Percentiles rank a stretch among this genome's conserved stretches.
Conservation (phyloP, 2,797 vertebrate species). For the Anguilla obscura region DNA sequence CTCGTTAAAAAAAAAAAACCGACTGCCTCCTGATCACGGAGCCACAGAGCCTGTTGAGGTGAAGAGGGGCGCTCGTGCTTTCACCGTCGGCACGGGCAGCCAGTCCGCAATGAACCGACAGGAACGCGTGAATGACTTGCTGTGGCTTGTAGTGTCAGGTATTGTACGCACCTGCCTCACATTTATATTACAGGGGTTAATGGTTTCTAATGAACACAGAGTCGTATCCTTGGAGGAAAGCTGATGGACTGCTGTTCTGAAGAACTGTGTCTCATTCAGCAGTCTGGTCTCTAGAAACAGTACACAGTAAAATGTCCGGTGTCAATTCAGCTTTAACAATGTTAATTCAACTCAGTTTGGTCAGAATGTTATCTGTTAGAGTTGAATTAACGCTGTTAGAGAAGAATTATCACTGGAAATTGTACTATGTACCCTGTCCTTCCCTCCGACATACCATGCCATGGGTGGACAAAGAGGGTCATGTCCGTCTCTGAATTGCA, state of each 20-base stretch:
- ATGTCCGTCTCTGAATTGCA: too few species aligned
- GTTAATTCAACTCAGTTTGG: too few species aligned
- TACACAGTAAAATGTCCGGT: too few species aligned
- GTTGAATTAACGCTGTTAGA: too few species aligned
- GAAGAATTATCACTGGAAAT: too few species aligned
- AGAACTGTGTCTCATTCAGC: not conserved
- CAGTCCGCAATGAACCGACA: constrained; percentile 21
- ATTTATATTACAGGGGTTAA: not conserved
- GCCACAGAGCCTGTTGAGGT: constrained; percentile 42
- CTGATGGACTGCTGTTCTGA: not conserved
- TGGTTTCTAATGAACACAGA: not conserved
- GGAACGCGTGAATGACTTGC: not conserved
- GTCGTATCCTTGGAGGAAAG: not conserved
- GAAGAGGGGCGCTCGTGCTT: constrained; percentile 39
- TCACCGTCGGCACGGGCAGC: not conserved
- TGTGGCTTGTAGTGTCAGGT: not conserved
- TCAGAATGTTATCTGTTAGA: too few species aligned
- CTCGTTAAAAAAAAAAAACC: constrained; percentile 26
- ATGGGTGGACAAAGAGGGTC: too few species aligned
- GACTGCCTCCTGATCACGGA: constrained; percentile 28
- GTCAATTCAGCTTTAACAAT: too few species aligned
- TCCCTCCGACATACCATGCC: too few species aligned
- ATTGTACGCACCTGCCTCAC: not conserved
- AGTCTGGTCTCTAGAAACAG: too few species aligned
- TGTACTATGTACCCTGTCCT: too few species aligned